These are phyloP conservation scores for Tenualosa thibaudeaui DNA, from an alignment of 2,797 vertebrate genomes.

Conservation along the genomic window DNA sequence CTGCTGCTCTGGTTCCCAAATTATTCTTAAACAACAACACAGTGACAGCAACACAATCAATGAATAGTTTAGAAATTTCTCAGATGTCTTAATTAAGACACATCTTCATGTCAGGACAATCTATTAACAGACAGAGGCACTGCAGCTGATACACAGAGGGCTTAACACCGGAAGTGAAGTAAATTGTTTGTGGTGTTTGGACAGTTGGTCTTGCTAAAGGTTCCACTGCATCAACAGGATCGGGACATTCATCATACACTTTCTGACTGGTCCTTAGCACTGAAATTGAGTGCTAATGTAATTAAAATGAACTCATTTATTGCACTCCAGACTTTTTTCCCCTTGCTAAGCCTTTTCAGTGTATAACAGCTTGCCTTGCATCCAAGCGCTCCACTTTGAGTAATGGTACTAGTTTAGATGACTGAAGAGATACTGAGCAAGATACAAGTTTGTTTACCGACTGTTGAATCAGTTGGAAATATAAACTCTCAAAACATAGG, in stretches of 20 bases:
- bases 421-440: background rate
- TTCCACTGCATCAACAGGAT: background rate
- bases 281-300: conserved; percentile 18
- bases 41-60: conserved; percentile 63
- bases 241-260: conserved; percentile 55
- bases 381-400: background rate
- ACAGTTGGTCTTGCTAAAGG: background rate
- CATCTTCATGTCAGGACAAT: conserved; percentile 46
- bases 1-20: conserved; percentile 46
- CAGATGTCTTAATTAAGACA: conserved; percentile 64
- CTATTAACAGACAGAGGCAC: conserved; percentile 39
- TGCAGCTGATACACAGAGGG: background rate
- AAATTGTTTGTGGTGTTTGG: background rate
- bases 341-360: background rate
- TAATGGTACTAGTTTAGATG: background rate
- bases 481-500: background rate
- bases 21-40: conserved; percentile 69
- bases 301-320: conserved; percentile 8
- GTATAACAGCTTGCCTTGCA: background rate
- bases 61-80: conserved; percentile 58
- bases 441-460: background rate
- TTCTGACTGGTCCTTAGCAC: background rate
- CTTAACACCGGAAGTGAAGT: background rate
- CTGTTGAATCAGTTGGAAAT: background rate
- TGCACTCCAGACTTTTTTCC: background rate